Evolutionary conservation across 2,113 vertebrate genomes (phyloP).

Genomic region (Rousettus leschenaultii): DNA sequence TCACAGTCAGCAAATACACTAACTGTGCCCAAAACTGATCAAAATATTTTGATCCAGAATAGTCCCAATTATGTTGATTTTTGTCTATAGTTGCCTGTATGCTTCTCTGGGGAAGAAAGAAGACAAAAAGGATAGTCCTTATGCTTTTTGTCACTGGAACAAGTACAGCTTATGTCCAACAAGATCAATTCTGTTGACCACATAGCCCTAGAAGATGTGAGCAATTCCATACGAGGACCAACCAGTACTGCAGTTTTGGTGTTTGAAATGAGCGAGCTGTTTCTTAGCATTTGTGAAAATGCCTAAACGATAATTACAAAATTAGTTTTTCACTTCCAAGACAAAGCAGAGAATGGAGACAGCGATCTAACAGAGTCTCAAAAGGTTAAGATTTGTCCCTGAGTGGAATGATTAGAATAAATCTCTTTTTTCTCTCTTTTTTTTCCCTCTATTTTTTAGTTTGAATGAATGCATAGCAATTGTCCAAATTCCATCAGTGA

Average conservation of each 20-base stretch:
- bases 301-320: not conserved
- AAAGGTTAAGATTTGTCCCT: not conserved
- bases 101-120: not conserved
- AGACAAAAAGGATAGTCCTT: not conserved
- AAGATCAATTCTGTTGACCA: not conserved
- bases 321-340: not conserved
- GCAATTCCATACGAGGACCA: not conserved
- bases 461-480: not conserved
- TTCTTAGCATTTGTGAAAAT: not conserved
- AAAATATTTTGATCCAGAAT: not conserved
- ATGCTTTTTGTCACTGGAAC: not conserved
- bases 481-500: not conserved
- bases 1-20: not conserved
- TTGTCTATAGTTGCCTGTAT: not conserved
- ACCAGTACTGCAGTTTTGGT: not conserved
- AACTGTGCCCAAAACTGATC: not conserved
- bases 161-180: not conserved
- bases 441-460: not conserved
- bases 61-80: not conserved
- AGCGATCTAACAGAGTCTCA: not conserved
- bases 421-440: not conserved
- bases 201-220: not conserved
- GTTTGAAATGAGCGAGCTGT: not conserved
- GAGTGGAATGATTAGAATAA: not conserved
- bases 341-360: not conserved